phyloP scores from a whole-genome alignment of 2,113 vertebrate species.

The Catagonus wagneri region DNA sequence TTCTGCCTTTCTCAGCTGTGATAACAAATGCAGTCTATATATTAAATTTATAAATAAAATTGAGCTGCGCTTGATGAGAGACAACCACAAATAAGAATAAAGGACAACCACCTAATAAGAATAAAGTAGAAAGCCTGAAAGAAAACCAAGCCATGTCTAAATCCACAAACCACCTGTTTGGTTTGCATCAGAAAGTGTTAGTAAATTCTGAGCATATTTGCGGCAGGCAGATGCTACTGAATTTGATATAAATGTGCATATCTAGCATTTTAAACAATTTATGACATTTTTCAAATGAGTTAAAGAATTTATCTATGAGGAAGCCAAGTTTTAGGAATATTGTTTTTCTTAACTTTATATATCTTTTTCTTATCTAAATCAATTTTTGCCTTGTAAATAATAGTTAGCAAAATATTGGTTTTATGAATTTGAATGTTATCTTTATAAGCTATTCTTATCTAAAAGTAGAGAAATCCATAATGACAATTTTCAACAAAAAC shows the following conservation, averaged over 20 bases:
- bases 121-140: not conserved
- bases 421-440: not conserved
- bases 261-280: not conserved
- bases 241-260: not conserved
- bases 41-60: constrained; percentile 20
- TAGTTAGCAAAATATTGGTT: not conserved
- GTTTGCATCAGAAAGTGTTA: constrained; percentile 47
- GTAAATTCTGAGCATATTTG: constrained; percentile 59
- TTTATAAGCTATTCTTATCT: not conserved
- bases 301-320: not conserved
- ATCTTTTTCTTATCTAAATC: not conserved
- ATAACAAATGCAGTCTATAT: not conserved
- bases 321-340: not conserved
- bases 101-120: not conserved
- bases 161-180: constrained; percentile 22
- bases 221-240: not conserved
- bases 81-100: not conserved
- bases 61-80: not conserved
- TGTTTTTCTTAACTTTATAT: not conserved
- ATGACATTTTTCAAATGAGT: not conserved
- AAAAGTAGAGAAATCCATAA: not conserved
- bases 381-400: not conserved
- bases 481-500: not conserved
- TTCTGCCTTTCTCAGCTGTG: constrained; percentile 31
- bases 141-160: constrained; percentile 3